Evolutionary conservation across 2,113 vertebrate species (phyloP).

Genomic region (Neodontobutis hainanensis): DNA sequence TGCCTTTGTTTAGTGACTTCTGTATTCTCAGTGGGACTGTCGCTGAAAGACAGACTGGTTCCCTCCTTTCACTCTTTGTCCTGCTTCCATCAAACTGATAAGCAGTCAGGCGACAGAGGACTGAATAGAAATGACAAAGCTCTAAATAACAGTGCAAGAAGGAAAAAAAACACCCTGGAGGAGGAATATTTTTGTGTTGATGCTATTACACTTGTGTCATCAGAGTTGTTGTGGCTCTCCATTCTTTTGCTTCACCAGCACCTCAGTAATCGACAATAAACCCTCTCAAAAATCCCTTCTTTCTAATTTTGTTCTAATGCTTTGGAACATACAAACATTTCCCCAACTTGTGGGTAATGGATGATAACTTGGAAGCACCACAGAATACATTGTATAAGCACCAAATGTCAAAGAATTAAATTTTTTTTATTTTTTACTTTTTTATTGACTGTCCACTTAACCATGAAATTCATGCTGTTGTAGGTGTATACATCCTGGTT

Average conservation of each 20-base stretch:
- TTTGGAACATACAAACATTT: too few species aligned
- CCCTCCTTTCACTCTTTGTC: constrained; percentile 12
- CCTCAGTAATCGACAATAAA: neutral
- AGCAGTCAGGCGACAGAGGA: constrained; percentile 33
- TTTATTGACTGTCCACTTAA: neutral
- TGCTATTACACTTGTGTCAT: neutral
- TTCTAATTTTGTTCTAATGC: too few species aligned
- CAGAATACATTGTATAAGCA: neutral
- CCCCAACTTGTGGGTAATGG: too few species aligned
- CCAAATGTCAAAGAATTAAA: too few species aligned
- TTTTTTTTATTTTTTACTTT: too few species aligned
- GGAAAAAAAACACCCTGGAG: constrained; percentile 2
- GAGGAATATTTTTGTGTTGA: constrained; percentile 24
- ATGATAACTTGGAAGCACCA: neutral
- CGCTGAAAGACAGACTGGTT: neutral
- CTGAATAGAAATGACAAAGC: constrained; percentile 56
- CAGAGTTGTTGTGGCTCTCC: constrained; percentile 9
- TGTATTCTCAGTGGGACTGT: constrained; percentile 28
- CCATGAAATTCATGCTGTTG: neutral
- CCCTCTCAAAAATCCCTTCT: neutral
- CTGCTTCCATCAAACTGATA: constrained; percentile 35
- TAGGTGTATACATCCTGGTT: constrained; percentile 93
- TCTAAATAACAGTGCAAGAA: constrained; percentile 43
- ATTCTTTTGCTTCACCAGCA: neutral
- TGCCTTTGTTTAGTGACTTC: constrained; percentile 53